These are phyloP conservation scores for Eutrigla gurnardus DNA, from an alignment of 2,797 vertebrate genomes.

Conservation along the genomic window DNA sequence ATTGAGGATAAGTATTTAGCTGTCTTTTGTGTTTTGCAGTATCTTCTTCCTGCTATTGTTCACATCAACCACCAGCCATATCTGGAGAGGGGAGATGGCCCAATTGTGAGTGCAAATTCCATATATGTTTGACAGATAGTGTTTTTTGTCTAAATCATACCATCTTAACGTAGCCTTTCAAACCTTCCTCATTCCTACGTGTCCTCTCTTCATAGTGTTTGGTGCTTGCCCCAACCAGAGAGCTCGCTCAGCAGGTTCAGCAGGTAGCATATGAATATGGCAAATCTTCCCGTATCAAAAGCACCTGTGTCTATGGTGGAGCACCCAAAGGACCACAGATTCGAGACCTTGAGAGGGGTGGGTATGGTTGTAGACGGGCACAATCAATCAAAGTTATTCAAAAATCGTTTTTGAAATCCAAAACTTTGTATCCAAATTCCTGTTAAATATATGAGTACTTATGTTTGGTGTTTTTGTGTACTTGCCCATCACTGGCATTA, in stretches of 20 bases:
- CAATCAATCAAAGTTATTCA: neutral
- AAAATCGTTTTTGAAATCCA: neutral
- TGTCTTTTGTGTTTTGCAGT: constrained; percentile 78
- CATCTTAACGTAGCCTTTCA: neutral
- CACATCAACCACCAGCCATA: constrained; percentile 99
- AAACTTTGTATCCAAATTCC: neutral
- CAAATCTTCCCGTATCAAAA: constrained; percentile 95
- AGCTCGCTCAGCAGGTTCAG: constrained; percentile 98
- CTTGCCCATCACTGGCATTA: neutral
- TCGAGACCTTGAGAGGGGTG: constrained; percentile 96
- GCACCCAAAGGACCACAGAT: constrained; percentile 94
- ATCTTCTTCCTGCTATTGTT: constrained; percentile 96
- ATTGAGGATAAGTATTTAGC: neutral
- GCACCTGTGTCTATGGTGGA: constrained; percentile 96
- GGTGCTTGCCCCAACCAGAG: constrained; percentile 96
- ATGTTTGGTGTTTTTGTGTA: neutral
- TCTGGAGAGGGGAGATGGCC: constrained; percentile 97
- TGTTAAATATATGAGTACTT: neutral
- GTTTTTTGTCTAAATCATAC: constrained; percentile 3
- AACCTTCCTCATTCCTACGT: neutral
- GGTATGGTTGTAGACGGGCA: constrained; percentile 5
- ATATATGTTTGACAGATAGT: neutral
- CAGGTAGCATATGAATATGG: constrained; percentile 96
- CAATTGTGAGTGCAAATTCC: constrained; percentile 89
- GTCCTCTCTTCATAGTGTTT: constrained; percentile 86